Percentiles rank a stretch among this genome's conserved stretches.
phyloP scores from a whole-genome alignment of 2,888 invertebrate genomes.

The Mayetiola destructor region DNA sequence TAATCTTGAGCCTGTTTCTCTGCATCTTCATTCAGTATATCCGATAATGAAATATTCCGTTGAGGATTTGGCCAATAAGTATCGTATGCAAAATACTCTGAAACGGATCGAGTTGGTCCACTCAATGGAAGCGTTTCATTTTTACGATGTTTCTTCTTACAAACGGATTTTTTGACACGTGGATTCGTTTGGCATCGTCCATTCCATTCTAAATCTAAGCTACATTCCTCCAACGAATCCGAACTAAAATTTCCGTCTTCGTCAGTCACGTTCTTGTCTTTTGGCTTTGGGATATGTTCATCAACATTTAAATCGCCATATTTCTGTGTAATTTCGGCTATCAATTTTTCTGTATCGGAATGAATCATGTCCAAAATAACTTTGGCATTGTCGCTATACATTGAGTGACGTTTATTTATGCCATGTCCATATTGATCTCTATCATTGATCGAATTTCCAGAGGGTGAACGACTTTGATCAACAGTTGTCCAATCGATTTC shows the following conservation, averaged over 20 bases:
- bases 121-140: constrained; percentile 21
- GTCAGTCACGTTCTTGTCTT: not conserved
- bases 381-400: constrained; percentile 38
- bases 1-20: constrained; percentile 38
- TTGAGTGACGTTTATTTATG: constrained; percentile 32
- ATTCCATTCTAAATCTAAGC: constrained; percentile 40
- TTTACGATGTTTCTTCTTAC: constrained; percentile 40
- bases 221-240: constrained; percentile 61
- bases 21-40: constrained; percentile 32
- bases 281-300: constrained; percentile 22
- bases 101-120: constrained; percentile 49
- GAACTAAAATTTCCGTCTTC: constrained; percentile 63
- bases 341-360: constrained; percentile 49
- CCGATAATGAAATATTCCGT: constrained; percentile 45
- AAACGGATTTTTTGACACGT: constrained; percentile 39
- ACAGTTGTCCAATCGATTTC: constrained; percentile 47
- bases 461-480: not conserved
- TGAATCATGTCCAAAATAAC: constrained; percentile 47
- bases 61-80: constrained; percentile 37
- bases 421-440: constrained; percentile 18
- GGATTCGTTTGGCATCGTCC: constrained; percentile 17
- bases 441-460: constrained; percentile 17
- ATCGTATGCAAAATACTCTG: constrained; percentile 61
- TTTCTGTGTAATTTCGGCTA: constrained; percentile 47
- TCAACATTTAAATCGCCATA: constrained; percentile 45